A percentile compares a stretch with the other conserved stretches of the same genome.
Evolutionary conservation across 2,888 invertebrate species (phyloP).

Genomic region (Aethes cnicana): DNA sequence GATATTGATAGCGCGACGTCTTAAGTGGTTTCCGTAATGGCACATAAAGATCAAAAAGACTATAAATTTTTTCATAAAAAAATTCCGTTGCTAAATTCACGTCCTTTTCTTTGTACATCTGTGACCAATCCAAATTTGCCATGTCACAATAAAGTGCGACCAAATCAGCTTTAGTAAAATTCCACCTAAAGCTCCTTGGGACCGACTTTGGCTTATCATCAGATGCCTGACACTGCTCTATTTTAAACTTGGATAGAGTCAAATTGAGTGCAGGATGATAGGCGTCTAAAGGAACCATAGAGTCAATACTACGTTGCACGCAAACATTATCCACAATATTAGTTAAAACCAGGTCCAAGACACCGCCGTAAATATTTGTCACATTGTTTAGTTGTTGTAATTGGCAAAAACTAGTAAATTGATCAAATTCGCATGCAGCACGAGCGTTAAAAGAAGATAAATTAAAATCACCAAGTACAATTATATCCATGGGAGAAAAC

Average conservation of each 20-base stretch:
- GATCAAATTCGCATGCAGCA: background rate
- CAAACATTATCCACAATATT: background rate
- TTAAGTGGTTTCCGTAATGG: no score
- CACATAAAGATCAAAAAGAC: no score
- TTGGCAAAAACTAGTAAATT: background rate
- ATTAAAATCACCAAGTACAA: background rate
- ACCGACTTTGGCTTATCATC: background rate
- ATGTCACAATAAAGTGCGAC: background rate
- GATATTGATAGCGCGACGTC: no score
- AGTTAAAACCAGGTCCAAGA: background rate
- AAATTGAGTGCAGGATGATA: background rate
- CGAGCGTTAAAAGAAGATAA: background rate
- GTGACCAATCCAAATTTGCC: background rate
- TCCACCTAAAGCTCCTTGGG: background rate
- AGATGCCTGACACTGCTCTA: background rate
- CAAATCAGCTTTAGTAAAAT: background rate
- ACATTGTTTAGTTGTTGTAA: background rate
- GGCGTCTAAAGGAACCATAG: background rate
- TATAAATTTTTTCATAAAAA: no score
- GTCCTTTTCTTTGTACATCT: background rate
- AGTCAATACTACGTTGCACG: background rate
- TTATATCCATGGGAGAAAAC: background rate
- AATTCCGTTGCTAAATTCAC: background rate
- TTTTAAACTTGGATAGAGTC: background rate
- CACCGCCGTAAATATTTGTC: background rate